Base-by-base conservation (phyloP, 2,797 vertebrate species). In the Rhabdomys pumilio region DNA sequence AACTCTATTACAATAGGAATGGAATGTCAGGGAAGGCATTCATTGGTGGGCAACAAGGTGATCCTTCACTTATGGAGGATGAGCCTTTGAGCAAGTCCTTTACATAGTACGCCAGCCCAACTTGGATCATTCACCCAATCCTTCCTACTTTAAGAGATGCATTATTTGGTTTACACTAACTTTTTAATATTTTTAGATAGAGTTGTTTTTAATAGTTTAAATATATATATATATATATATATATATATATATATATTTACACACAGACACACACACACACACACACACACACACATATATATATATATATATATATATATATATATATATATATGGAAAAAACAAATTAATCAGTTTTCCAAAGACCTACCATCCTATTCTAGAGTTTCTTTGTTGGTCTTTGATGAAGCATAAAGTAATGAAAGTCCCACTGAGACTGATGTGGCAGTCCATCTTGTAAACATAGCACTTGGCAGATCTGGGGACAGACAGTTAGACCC, bases 1-100 rank as follows among this genome's bases (percentile, higher is more conserved):
- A 96, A 88, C 94, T 86, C 57, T 94, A 88, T 94, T 91, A 59
- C 90, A 96, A 96, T 97, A 95, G 83, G 97, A 97, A 96, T 97
- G 94, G 96, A 97, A 97, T 98, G 98, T 97, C 90, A 95, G 89
- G 92, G 90, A 91, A 79, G 80, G 3, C 22, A 65, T 34, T 90
- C 90, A 65, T 7, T 82, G 55, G 44, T 91, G 84, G 77, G 65
- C 95, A 97, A 72, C 50, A 90, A 10, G 19, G 73, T 94, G 96
- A 69, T 96, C 97, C 95, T 85, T 77, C 83, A 81, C 63, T 93
- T 87, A 20, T 55, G 31, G 87, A 96, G 19, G 95, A 90, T 96
- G 94, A 93, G 44, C 22, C 73, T 53, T n/a, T 93, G 85, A 95
- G 92, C 79, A 69, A 80, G 89, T 75, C 76, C n/a, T 94, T 94